Conservation (phyloP, 2,888 invertebrate species). For the Lacanobia oleracea region DNA sequence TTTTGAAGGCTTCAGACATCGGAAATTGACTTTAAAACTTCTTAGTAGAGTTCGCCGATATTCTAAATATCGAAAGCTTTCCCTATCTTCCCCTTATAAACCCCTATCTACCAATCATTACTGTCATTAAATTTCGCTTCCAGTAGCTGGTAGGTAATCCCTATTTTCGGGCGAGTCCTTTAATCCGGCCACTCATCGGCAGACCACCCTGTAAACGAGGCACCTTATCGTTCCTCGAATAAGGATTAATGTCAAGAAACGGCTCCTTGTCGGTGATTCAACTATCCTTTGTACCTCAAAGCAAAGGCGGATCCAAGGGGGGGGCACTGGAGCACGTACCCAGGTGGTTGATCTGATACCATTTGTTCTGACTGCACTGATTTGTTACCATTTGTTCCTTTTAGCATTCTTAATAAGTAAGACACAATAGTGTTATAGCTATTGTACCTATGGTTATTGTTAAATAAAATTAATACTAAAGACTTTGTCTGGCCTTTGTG, state of each 20-base stretch:
- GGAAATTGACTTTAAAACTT: neutral
- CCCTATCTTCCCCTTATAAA: neutral
- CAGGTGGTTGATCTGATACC: neutral
- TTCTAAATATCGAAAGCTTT: neutral
- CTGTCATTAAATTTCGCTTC: slow-evolving; percentile 18
- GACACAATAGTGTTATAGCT: neutral
- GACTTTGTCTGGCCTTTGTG: neutral
- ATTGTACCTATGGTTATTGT: no score
- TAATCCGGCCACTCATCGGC: slow-evolving; percentile 46
- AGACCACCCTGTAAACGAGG: slow-evolving; percentile 67
- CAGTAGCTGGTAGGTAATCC: slow-evolving; percentile 14
- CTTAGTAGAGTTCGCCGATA: neutral
- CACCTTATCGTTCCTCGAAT: slow-evolving; percentile 53
- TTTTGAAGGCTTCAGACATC: neutral
- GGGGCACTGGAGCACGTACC: neutral
- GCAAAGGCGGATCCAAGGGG: slow-evolving; percentile 20
- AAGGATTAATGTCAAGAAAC: slow-evolving; percentile 66
- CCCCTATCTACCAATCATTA: slow-evolving; percentile 10
- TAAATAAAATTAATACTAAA: neutral
- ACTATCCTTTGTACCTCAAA: slow-evolving; percentile 44
- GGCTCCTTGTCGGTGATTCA: slow-evolving; percentile 56
- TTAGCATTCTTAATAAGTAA: neutral
- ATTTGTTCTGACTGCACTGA: no score
- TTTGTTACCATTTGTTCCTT: neutral
- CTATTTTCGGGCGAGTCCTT: slow-evolving; percentile 12